Evolutionary conservation across 2,113 vertebrate species (phyloP), one percentile per base, ranked within the genome.

Genomic region (Amblyornis subalaris): DNA sequence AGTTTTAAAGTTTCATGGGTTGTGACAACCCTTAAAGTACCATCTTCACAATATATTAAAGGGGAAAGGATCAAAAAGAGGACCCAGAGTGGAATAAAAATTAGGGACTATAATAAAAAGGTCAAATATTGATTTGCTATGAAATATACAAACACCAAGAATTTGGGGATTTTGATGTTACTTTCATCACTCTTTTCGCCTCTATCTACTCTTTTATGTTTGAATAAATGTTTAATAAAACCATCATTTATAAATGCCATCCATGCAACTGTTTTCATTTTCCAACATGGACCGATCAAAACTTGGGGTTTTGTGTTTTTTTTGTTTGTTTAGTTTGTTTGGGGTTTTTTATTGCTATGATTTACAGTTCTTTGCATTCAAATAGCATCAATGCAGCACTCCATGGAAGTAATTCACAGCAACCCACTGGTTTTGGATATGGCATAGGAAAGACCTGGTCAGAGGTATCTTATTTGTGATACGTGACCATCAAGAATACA

Each of bases 1-100:
- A 77, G 20, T 81, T 94, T 85, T 79, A 48, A 85, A 88, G 42
- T 89, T 95, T 83, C 64, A 70, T 22, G 69, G 74, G 33, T 51
- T 73, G 35, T 58, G 51, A 69, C 45, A 93, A 77, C 58, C 9
- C 58, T 70, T 77, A 91, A 88, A 93, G 75, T 57, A 88, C 9
- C 21, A 14, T 71, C 14, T 76, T 12, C 42, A 69, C 9, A 38
- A n/a, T 29, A 64, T 18, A 25, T 61, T 72, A 65, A 60, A 89
- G 22, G 38, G 44, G 54, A 93, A 88, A 70, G n/a, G 18, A 76
- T 73, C 20, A 44, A n/a, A 64, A 86, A 57, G 9, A 51, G 19
- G n/a, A 82, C 29, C 7, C 25, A 69, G 57, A 61, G 22, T 44
- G n/a, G 28, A 50, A 79, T 50, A 61, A 91, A 87, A 85, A 61